Base-by-base conservation (phyloP, 2,113 vertebrate genomes). In the Verasper variegatus region DNA sequence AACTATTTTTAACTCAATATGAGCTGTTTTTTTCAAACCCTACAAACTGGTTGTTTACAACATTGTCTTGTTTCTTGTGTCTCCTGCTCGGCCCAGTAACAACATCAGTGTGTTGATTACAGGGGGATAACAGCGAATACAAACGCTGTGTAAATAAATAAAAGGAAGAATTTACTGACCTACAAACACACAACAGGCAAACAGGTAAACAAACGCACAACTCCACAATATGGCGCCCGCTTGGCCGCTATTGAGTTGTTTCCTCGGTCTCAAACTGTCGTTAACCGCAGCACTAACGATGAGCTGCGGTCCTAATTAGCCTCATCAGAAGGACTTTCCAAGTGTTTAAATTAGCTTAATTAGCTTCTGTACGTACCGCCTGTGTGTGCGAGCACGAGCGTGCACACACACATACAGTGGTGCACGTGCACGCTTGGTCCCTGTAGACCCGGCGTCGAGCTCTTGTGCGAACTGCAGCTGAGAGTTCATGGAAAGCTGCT, bases 341-440 rank as follows among this genome's bases (percentile, higher is more conserved):
- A 93, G 87, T 82, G 79, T 92, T 92, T 91, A 86, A 84, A 93
- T 94, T 87, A 91, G 88, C 86, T 87, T 90, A 93, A 94, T 95
- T 93, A 94, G 89, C 86, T 54, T 20, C 68, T 69, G 52, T 57
- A 56, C 26, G 56, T 8, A 18, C 42, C 40, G 40, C 40, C 40
- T 40, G 40, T 40, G 10, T 40, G 40, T 40, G 40, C 40, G 10
- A 40, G 40, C 15, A 15, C 5, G 10, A n/a, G 0, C 7, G 4
- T 20, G 55, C 56, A 65, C 49, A 9, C 67, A 61, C 4, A 35
- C 65, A 23, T 47, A 60, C 23, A 59, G n/a, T 23, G 60, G 57
- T 14, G 57, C 62, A 62, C 49, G 18, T 62, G 80, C 86, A 76
- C 66, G 37, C 62, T 51, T 18, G 0, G 40, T 91, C 90, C 93